Conservation (phyloP, 2,113 vertebrate species). For the Thalassoma bifasciatum region DNA sequence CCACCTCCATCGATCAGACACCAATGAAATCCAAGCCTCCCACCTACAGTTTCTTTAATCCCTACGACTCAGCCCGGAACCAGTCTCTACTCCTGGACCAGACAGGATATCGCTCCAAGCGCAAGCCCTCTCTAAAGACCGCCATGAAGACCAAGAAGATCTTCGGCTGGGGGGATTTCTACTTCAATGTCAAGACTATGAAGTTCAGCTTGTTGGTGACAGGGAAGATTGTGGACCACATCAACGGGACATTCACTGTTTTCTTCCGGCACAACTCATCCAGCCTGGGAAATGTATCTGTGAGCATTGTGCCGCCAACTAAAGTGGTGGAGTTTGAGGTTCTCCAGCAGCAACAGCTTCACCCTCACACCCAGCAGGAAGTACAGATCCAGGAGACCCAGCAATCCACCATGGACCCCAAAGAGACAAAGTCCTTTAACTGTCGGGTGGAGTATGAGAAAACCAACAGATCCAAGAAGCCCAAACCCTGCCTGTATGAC, state of each 20-base stretch:
- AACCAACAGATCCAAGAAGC: slow-evolving; percentile 94
- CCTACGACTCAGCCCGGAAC: slow-evolving; percentile 86
- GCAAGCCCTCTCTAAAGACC: slow-evolving; percentile 90
- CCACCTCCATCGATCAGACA: slow-evolving; percentile 78
- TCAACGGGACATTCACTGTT: slow-evolving; percentile 98
- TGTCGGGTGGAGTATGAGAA: slow-evolving; percentile 97
- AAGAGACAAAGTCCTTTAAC: slow-evolving; percentile 92
- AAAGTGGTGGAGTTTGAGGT: slow-evolving; percentile 94
- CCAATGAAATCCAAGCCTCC: slow-evolving; percentile 84
- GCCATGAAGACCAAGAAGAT: slow-evolving; percentile 93
- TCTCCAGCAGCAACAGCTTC: slow-evolving; percentile 82
- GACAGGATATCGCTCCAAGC: slow-evolving; percentile 85
- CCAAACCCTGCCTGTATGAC: slow-evolving; percentile 95
- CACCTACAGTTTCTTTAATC: slow-evolving; percentile 79
- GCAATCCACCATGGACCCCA: slow-evolving; percentile 89
- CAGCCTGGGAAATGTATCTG: slow-evolving; percentile 93
- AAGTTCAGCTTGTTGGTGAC: slow-evolving; percentile 91
- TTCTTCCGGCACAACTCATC: slow-evolving; percentile 98
- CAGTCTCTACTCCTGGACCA: slow-evolving; percentile 82
- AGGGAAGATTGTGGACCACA: slow-evolving; percentile 94
- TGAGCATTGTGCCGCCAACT: slow-evolving; percentile 93
- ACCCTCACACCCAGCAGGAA: slow-evolving; percentile 85
- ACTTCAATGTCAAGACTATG: slow-evolving; percentile 93
- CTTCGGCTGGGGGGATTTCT: slow-evolving; percentile 98
- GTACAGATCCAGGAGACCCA: slow-evolving; percentile 86